A percentile compares a stretch with the other conserved stretches of the same genome.
Evolutionary conservation across 2,113 vertebrate genomes (phyloP).

Genomic region (Malurus elegans): DNA sequence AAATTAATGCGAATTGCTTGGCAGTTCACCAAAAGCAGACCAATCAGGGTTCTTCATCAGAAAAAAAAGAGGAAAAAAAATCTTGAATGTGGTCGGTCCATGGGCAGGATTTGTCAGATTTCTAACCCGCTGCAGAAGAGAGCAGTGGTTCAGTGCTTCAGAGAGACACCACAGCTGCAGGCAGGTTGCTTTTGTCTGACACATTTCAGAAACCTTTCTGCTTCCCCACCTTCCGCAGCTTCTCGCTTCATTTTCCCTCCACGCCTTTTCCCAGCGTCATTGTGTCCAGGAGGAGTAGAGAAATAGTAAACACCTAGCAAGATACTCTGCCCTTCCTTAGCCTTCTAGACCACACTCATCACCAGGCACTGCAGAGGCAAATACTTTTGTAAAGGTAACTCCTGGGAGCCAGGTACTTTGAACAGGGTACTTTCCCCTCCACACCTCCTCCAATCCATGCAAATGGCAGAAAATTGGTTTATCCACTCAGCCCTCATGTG

Average conservation of each 20-base stretch:
- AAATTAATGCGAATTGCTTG: neutral
- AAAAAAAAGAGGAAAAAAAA: neutral
- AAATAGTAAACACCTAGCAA: neutral
- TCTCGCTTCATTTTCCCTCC: fast-evolving
- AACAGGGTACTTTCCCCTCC: neutral
- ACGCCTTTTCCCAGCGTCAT: neutral
- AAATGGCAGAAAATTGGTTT: neutral
- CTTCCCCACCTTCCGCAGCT: neutral
- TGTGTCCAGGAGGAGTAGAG: neutral
- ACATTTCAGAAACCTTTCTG: neutral
- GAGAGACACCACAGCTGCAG: fast-evolving
- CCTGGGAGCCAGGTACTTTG: neutral
- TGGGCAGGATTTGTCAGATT: neutral
- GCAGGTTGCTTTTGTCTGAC: neutral
- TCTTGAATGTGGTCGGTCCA: neutral
- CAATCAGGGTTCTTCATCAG: neutral
- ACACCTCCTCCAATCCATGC: neutral
- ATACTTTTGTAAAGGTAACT: neutral
- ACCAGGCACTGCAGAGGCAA: neutral
- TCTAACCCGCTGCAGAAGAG: neutral
- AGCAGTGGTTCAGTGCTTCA: neutral
- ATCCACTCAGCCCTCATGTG: neutral
- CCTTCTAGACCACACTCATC: neutral
- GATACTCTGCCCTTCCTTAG: neutral
- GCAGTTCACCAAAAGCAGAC: neutral